Evolutionary conservation across 64 coral and sea anemone genomes (phyloP).

Genomic region (Stichodactyla mertensii): DNA sequence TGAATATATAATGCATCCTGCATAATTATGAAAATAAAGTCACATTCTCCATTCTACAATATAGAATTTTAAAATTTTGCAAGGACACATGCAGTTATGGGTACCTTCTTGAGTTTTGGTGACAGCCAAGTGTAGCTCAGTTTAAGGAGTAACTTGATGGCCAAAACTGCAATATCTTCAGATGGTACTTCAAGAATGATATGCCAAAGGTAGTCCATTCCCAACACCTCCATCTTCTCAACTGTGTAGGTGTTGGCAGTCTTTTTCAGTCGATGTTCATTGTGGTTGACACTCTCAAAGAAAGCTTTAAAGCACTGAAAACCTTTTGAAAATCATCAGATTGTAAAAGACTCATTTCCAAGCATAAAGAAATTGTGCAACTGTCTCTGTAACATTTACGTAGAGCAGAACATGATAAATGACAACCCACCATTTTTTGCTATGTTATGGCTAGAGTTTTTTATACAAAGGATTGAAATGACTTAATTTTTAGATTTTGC

Average conservation of each 20-base stretch:
- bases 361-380: not conserved
- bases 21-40: not conserved
- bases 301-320: constrained; percentile 79
- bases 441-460: no score
- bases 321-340: constrained; percentile 8
- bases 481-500: no score
- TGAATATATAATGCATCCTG: constrained; percentile 83
- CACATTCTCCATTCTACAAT: not conserved
- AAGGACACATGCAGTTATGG: no score
- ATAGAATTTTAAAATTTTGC: not conserved
- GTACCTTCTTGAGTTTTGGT: constrained; percentile 81
- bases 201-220: constrained; percentile 79
- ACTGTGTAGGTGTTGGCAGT: constrained; percentile 59
- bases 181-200: constrained; percentile 79
- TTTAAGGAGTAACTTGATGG: constrained; percentile 62
- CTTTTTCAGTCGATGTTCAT: constrained; percentile 78
- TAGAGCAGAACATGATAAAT: no score
- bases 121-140: constrained; percentile 86
- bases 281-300: constrained; percentile 77
- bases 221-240: constrained; percentile 82
- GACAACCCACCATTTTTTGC: no score
- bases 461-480: no score
- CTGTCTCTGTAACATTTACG: no score
- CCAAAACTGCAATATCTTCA: constrained; percentile 81
- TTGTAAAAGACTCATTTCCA: not conserved